Percentiles rank a stretch among this genome's conserved stretches.
Evolutionary conservation across 2,113 vertebrate genomes (phyloP).

Genomic region (Varanus salvator): DNA sequence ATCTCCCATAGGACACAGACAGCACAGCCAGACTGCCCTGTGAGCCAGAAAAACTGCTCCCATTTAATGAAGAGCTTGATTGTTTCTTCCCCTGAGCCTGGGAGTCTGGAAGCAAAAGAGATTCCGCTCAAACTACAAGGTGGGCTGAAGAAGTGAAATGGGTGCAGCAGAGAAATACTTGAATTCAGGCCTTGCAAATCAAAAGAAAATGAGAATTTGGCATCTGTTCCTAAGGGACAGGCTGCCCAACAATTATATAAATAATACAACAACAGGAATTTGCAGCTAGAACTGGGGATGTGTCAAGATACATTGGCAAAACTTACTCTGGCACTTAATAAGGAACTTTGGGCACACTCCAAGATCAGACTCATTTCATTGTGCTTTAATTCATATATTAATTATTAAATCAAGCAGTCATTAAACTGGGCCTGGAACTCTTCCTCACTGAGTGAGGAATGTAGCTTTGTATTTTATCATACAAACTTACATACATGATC

Average conservation of each 20-base stretch:
- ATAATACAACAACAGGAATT: not conserved
- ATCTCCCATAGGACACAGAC: not conserved
- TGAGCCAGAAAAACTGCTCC: not conserved
- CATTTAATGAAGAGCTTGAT: not conserved
- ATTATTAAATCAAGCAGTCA: not conserved
- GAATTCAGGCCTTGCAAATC: not conserved
- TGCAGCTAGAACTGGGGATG: not conserved
- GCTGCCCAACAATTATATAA: not conserved
- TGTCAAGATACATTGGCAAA: not conserved
- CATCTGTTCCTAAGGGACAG: not conserved
- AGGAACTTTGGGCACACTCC: not conserved
- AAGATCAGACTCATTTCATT: not conserved
- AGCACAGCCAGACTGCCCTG: not conserved
- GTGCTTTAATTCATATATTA: not conserved
- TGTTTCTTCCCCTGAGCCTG: not conserved
- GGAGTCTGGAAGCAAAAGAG: not conserved
- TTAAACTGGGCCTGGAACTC: not conserved
- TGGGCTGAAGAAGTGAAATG: not conserved
- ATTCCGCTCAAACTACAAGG: not conserved
- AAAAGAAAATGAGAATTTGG: constrained; percentile 5
- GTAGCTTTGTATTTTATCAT: not conserved
- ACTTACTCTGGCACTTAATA: not conserved
- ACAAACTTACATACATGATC: not conserved
- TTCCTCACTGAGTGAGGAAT: not conserved
- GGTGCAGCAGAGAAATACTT: not conserved